These are phyloP conservation scores for Cyphomyrus plagiostoma DNA, from an alignment of 2,113 vertebrate genomes.

Conservation along the genomic window DNA sequence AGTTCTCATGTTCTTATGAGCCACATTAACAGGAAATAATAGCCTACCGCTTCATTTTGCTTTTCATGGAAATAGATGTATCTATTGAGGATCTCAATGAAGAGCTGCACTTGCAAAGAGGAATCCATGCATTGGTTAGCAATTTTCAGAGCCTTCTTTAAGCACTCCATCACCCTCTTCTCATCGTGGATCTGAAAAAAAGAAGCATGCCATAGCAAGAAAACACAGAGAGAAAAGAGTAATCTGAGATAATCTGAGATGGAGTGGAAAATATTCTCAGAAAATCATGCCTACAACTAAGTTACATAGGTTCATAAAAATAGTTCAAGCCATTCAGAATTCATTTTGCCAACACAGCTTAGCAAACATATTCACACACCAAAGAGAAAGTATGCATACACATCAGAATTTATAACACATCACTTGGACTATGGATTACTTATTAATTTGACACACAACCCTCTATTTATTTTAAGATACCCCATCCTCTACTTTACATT, in stretches of 20 bases:
- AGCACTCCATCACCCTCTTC: slow-evolving; percentile 94
- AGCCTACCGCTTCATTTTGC: slow-evolving; percentile 87
- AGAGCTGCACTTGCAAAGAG: slow-evolving; percentile 94
- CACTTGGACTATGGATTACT: neutral
- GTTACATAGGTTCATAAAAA: neutral
- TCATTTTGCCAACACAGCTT: neutral
- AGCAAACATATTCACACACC: neutral
- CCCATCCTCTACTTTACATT: neutral
- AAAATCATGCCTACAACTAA: neutral
- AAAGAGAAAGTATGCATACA: neutral
- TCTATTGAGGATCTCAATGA: slow-evolving; percentile 98
- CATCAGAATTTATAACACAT: neutral
- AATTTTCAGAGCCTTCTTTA: slow-evolving; percentile 97
- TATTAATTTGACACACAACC: neutral
- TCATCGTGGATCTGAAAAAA: slow-evolving; percentile 82
- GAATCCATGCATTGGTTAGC: slow-evolving; percentile 99
- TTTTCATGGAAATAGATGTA: slow-evolving; percentile 98
- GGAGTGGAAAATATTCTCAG: neutral
- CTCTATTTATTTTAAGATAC: neutral
- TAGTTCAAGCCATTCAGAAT: neutral
- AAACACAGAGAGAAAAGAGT: neutral
- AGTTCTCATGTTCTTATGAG: neutral
- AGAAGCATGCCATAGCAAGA: neutral
- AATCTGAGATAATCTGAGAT: neutral
- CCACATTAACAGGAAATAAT: neutral